Evolutionary conservation across 2,113 vertebrate genomes (phyloP).

Genomic region (Chaetorhynchus papuensis): DNA sequence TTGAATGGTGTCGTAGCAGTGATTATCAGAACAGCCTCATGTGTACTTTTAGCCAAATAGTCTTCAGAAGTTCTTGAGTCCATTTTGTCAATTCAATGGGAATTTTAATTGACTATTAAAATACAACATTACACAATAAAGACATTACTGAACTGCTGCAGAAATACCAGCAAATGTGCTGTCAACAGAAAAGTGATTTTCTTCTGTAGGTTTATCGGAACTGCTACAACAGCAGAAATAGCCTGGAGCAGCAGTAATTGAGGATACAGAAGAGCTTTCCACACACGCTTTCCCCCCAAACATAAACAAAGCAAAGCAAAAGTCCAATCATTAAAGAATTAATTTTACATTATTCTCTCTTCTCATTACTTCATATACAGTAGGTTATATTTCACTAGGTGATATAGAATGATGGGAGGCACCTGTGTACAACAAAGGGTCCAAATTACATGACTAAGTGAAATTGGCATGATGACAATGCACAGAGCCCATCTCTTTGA

Average conservation of each 20-base stretch:
- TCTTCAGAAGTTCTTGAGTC: constrained; percentile 2
- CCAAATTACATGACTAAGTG: not conserved
- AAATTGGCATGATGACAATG: not conserved
- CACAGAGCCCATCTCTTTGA: not conserved
- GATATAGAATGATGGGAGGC: not conserved
- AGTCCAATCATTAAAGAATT: not conserved
- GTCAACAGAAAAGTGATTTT: not conserved
- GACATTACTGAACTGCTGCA: not conserved
- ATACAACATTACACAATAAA: constrained; percentile 11
- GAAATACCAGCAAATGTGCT: not conserved
- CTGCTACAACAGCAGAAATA: not conserved
- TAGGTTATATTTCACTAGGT: not conserved
- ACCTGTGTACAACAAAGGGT: not conserved
- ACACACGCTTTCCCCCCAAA: not conserved
- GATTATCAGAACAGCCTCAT: constrained; percentile 11
- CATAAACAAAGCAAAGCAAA: not conserved
- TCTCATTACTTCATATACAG: not conserved
- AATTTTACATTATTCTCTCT: not conserved
- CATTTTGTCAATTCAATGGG: constrained; percentile 38
- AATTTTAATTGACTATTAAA: constrained; percentile 51
- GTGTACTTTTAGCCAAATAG: constrained; percentile 15
- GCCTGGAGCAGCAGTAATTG: not conserved
- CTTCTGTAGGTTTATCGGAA: not conserved
- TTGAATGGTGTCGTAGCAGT: not conserved
- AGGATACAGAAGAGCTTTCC: not conserved